These are phyloP conservation scores for Slavum lentiscoides DNA, from an alignment of 2,888 invertebrate genomes.

Conservation along the genomic window DNA sequence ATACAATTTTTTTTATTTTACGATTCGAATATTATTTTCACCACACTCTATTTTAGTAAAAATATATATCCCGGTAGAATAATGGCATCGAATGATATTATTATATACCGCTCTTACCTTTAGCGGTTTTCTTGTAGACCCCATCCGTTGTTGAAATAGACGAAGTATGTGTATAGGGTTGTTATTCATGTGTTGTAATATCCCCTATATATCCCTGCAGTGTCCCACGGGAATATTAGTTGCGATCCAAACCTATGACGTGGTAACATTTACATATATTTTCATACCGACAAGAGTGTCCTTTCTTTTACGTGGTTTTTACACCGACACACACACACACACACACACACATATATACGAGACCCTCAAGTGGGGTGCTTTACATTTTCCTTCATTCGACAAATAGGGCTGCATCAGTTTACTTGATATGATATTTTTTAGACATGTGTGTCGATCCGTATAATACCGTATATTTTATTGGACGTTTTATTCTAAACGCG, in stretches of 20 bases:
- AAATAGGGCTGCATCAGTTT: background rate
- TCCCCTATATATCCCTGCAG: background rate
- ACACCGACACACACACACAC: background rate
- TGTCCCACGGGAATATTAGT: slow-evolving; percentile 33
- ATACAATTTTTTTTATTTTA: too few relatives aligned
- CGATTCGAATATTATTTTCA: too few relatives aligned
- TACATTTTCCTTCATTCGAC: background rate
- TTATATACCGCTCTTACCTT: background rate
- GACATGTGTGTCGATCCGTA: slow-evolving; percentile 2
- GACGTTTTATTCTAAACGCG: background rate
- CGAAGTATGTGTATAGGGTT: slow-evolving; percentile 1
- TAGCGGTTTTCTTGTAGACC: background rate
- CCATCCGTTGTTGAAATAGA: background rate
- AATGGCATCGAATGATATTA: too few relatives aligned
- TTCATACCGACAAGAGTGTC: background rate
- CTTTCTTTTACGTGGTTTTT: slow-evolving; percentile 17
- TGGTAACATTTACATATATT: slow-evolving; percentile 20
- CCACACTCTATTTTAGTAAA: too few relatives aligned
- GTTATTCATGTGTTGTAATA: background rate
- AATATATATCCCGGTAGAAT: too few relatives aligned
- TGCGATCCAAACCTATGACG: slow-evolving; percentile 29
- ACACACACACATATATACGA: too few relatives aligned
- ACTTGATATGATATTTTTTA: background rate
- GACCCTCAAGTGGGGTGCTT: background rate
- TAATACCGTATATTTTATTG: slow-evolving; percentile 11